Conservation (phyloP, 2,888 invertebrate genomes). For the Eupithecia dodoneata region DNA sequence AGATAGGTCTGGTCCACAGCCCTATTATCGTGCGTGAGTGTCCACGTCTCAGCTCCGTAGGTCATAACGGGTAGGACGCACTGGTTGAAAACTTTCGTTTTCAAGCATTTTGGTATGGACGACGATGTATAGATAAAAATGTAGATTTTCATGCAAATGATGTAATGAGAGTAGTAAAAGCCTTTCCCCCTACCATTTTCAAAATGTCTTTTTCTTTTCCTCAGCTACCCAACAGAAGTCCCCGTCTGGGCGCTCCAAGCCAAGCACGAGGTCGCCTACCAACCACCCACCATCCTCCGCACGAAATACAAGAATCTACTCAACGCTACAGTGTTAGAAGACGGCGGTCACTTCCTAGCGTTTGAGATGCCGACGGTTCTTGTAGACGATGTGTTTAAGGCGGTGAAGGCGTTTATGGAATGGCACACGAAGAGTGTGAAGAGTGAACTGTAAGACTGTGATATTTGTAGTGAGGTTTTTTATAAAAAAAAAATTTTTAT, state of each 20-base stretch:
- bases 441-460: conserved; percentile 52
- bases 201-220: not conserved
- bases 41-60: no score
- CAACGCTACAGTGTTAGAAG: conserved; percentile 84
- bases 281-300: conserved; percentile 83
- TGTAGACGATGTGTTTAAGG: conserved; percentile 85
- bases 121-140: no score
- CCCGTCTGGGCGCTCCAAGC: conserved; percentile 89
- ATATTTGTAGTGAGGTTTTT: not conserved
- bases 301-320: conserved; percentile 86
- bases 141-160: no score
- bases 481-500: not conserved
- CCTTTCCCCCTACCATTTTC: not conserved
- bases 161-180: no score
- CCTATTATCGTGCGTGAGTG: no score
- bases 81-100: no score
- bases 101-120: no score
- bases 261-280: conserved; percentile 86
- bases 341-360: conserved; percentile 94
- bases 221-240: conserved; percentile 62
- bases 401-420: conserved; percentile 60
- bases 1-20: no score
- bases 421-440: conserved; percentile 52
- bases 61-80: no score
- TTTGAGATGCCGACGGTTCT: conserved; percentile 89